Evolutionary conservation across 2,113 vertebrate genomes (phyloP), one percentile per base, ranked within the genome.

Genomic region (Lontra canadensis): DNA sequence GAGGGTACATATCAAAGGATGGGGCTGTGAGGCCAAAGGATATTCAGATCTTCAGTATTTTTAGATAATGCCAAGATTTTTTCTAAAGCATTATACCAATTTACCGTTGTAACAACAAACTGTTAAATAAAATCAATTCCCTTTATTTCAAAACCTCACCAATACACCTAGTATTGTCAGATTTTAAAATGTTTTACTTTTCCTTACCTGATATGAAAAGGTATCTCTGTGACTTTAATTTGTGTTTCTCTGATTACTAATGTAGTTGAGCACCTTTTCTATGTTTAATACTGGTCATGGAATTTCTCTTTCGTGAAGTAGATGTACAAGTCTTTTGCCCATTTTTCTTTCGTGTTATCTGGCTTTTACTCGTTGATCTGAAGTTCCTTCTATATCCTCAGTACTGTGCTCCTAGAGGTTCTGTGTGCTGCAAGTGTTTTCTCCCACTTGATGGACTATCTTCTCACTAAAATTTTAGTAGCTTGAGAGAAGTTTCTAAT

Each of bases 321-420:
- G 42, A 80, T 7, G 3, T 14, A 86, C 44, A 65, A 63, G 29
- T 80, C 44, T 94, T 81, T 94, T 65, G 73, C 81, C 63, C 63
- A 81, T 87, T 91, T 94, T 86, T 81, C 81, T 81, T 90, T 65
- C 80, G 29, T 73, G 65, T 86, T 91, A 96, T 87, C 65, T 81
- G 63, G 63, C 26, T 90, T 94, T 96, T 86, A 80, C 42, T 93
- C 67, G 59, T 21, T 93, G 44, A 88, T 34, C 34, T 89, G 42
- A 94, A 84, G 44, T 29, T 65, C 81, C 81, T 87, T 57, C 74
- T 61, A 52, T 25, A 42, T 20, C 61, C 59, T 90, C 74, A 25
- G 47, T 71, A 88, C 39, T 61, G 83, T 47, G 78, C 25, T 31
- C 88, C 47, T 61, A 44, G 18, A 88, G 34, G 49, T 61, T 92